Percentiles rank a stretch among this genome's conserved stretches.
phyloP scores from a whole-genome alignment of 2,113 vertebrate genomes.

The Mormyrus lacerda region DNA sequence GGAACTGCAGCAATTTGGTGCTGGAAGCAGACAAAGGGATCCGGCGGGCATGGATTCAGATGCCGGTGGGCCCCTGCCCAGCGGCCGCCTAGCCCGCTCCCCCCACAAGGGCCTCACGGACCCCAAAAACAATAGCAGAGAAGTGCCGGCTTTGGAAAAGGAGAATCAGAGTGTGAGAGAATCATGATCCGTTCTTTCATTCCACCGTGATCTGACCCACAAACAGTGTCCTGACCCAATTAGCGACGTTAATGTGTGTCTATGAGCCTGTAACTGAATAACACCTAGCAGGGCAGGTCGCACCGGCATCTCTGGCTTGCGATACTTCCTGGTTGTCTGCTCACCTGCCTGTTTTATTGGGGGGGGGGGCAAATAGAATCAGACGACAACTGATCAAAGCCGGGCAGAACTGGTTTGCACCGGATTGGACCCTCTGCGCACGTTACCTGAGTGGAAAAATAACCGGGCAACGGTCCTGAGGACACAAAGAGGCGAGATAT shows the following conservation, averaged over 20 bases:
- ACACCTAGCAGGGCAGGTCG: background rate
- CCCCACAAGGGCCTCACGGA: background rate
- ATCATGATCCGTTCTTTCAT: background rate
- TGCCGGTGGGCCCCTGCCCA: background rate
- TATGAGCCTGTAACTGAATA: background rate
- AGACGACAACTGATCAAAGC: background rate
- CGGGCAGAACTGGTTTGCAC: background rate
- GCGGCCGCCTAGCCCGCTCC: constrained; percentile 21
- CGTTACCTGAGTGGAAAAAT: background rate
- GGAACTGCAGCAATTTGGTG: constrained; percentile 15
- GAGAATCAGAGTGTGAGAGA: background rate
- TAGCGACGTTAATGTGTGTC: background rate
- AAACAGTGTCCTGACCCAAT: background rate
- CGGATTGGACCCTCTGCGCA: background rate
- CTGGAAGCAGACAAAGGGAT: background rate
- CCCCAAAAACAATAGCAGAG: background rate
- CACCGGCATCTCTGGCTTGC: background rate
- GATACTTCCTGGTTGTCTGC: background rate
- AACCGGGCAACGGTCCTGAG: background rate
- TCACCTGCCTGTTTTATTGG: background rate
- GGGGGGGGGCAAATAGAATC: background rate
- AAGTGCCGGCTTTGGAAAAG: background rate
- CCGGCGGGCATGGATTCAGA: constrained; percentile 12
- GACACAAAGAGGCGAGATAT: background rate
- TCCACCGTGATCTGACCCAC: background rate